Percentiles rank a stretch among this genome's conserved stretches.
Conservation (phyloP, 1,140 invertebrate genomes). For the Diprion similis region DNA sequence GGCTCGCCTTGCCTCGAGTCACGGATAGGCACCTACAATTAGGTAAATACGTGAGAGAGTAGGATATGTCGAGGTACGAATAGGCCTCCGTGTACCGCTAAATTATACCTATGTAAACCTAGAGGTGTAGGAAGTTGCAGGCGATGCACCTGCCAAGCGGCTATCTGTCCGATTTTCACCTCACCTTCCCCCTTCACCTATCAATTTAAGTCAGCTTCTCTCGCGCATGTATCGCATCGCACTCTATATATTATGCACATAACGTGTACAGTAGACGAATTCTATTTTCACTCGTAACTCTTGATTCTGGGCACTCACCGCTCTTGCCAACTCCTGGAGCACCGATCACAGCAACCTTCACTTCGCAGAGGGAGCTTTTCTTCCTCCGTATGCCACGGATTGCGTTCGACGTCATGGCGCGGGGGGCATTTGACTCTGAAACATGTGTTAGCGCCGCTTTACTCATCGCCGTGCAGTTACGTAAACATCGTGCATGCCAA, state of each 20-base stretch:
- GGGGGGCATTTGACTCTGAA: conserved; percentile 38
- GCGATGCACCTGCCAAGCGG: neutral
- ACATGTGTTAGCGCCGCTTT: conserved; percentile 9
- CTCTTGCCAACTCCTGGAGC: conserved; percentile 88
- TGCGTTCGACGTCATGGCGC: conserved; percentile 65
- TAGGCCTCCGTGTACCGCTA: too few species aligned
- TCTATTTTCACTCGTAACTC: conserved; percentile 1
- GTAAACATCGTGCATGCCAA: too few species aligned
- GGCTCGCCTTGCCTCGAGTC: neutral
- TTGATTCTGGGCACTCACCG: conserved; percentile 66
- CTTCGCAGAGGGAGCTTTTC: conserved; percentile 87
- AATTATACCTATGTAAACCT: too few species aligned
- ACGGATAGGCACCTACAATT: neutral
- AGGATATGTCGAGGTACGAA: neutral
- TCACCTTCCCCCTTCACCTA: neutral
- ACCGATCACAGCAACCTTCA: conserved; percentile 87
- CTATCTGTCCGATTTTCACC: neutral
- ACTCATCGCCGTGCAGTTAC: too few species aligned
- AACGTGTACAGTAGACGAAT: neutral
- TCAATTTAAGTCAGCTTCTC: too few species aligned
- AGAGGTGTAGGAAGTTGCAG: too few species aligned
- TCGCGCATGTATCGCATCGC: neutral
- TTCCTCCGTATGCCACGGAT: conserved; percentile 81
- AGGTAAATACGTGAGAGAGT: neutral
- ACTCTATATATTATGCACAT: too few species aligned